A percentile compares a stretch with the other conserved stretches of the same genome.
These are phyloP conservation scores for Prorops nasuta DNA, from an alignment of 1,140 invertebrate species.

Conservation along the genomic window DNA sequence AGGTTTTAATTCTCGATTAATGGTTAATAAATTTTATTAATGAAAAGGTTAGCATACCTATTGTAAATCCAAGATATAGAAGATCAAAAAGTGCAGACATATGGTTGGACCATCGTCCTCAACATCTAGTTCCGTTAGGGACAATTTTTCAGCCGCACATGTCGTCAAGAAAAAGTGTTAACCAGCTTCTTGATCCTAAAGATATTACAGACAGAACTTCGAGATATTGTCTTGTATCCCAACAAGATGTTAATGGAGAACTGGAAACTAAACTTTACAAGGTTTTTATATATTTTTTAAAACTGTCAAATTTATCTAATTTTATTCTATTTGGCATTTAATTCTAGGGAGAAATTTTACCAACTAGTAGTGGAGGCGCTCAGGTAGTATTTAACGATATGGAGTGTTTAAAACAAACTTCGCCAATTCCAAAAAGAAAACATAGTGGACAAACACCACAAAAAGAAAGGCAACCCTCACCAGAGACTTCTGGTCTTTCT, in stretches of 20 bases:
- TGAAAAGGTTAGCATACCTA: constrained; percentile 44
- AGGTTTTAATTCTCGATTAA: neutral
- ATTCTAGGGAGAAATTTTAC: constrained; percentile 81
- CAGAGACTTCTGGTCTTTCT: neutral
- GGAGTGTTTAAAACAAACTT: constrained; percentile 84
- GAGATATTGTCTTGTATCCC: constrained; percentile 89
- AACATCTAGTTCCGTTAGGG: constrained; percentile 67
- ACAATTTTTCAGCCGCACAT: constrained; percentile 87
- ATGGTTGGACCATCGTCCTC: constrained; percentile 89
- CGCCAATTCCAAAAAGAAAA: constrained; percentile 60
- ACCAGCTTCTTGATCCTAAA: constrained; percentile 68
- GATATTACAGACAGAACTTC: constrained; percentile 59
- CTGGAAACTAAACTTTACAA: constrained; percentile 92
- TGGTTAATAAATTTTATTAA: neutral
- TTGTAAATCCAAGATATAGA: constrained; percentile 71
- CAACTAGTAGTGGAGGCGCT: constrained; percentile 89
- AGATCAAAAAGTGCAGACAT: constrained; percentile 76
- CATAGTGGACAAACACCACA: constrained; percentile 26
- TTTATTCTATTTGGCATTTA: neutral
- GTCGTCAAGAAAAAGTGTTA: constrained; percentile 74
- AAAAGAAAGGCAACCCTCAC: neutral
- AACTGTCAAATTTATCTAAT: constrained; percentile 3
- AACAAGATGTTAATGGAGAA: constrained; percentile 87
- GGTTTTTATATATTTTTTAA: constrained; percentile 37
- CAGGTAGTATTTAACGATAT: constrained; percentile 96